These are phyloP conservation scores for Sebastes diaconus DNA, from an alignment of 2,797 vertebrate genomes.

Conservation along the genomic window DNA sequence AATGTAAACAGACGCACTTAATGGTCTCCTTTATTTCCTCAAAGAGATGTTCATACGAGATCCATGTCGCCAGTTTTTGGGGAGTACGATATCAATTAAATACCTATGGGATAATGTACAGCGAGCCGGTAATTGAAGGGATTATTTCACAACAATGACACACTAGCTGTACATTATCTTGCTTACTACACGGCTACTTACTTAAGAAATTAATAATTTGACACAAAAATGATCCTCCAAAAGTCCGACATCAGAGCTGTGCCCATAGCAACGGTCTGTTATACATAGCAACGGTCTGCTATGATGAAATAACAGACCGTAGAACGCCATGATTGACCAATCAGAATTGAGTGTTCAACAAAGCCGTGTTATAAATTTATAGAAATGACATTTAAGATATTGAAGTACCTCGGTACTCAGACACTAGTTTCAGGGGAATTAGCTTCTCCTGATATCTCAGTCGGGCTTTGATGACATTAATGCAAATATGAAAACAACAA, in stretches of 20 bases:
- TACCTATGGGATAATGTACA: no score
- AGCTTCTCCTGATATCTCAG: not conserved
- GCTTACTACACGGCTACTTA: no score
- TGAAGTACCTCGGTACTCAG: not conserved
- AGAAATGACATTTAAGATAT: not conserved
- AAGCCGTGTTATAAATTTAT: not conserved
- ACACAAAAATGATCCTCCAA: no score
- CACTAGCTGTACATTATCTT: no score
- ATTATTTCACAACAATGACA: no score
- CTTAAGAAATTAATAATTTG: no score
- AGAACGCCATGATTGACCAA: not conserved
- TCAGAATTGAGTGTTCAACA: no score
- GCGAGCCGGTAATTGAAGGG: no score
- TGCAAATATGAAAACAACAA: constrained; percentile 24
- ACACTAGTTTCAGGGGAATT: not conserved
- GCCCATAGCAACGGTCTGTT: no score
- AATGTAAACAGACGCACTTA: not conserved
- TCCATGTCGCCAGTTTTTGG: not conserved
- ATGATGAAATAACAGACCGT: no score
- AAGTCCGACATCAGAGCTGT: no score
- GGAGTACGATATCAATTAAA: not conserved
- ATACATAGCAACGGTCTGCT: no score
- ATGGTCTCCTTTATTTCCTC: not conserved
- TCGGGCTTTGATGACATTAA: not conserved
- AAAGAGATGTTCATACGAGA: not conserved